Conservation (phyloP, 2,888 invertebrate species). For the Caenorhabditis wallacei region DNA sequence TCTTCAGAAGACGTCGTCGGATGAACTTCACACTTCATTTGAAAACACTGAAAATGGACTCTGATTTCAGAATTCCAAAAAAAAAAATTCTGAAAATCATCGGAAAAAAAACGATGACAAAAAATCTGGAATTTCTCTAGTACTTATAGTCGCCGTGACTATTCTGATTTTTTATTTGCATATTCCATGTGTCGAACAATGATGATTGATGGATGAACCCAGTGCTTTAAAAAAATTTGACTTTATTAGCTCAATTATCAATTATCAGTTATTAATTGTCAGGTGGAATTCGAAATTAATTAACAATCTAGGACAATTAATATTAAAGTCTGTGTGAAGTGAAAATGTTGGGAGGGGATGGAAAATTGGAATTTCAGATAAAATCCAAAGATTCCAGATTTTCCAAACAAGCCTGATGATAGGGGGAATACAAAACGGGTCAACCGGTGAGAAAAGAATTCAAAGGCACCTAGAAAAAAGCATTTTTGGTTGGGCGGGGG, state of each 20-base stretch:
- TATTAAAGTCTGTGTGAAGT: neutral
- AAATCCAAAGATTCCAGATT: too few relatives aligned
- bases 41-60: neutral
- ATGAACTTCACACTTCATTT: conserved; percentile 2
- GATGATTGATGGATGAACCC: conserved; percentile 22
- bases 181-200: conserved; percentile 32
- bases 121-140: neutral
- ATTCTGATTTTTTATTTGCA: conserved; percentile 40
- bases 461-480: conserved; percentile 20
- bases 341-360: neutral
- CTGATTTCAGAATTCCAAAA: neutral
- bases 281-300: conserved; percentile 2
- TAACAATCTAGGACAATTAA: conserved; percentile 28
- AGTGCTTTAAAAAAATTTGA: neutral
- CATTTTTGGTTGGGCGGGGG: neutral
- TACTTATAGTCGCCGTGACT: conserved; percentile 45
- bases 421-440: neutral
- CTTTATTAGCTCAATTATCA: conserved; percentile 22
- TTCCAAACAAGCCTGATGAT: too few relatives aligned
- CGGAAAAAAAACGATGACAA: conserved; percentile 12
- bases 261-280: conserved; percentile 15
- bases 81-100: conserved; percentile 9
- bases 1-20: conserved; percentile 13
- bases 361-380: neutral
- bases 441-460: conserved; percentile 10